Conservation (phyloP, 2,797 vertebrate genomes). For the Intellagama lesueurii region DNA sequence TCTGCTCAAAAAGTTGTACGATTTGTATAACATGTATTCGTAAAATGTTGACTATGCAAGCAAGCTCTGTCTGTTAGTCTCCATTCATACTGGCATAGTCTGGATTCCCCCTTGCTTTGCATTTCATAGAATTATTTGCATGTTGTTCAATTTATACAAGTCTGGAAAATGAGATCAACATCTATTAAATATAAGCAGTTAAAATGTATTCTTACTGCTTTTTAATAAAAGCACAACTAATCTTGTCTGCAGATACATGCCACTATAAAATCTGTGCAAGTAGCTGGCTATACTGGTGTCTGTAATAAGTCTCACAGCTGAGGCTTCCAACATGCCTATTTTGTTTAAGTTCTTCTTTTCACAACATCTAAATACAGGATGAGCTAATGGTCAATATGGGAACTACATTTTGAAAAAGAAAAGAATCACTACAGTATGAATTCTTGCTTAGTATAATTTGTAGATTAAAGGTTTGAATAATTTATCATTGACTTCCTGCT, state of each 20-base stretch:
- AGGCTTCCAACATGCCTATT: background rate
- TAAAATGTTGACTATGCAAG: background rate
- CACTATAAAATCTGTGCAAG: background rate
- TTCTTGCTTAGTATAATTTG: background rate
- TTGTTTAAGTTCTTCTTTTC: background rate
- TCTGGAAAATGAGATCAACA: background rate
- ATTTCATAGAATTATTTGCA: no score
- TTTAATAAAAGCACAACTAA: background rate
- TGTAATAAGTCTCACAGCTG: background rate
- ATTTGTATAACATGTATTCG: background rate
- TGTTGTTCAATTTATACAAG: background rate
- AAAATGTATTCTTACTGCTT: background rate
- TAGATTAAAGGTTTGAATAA: background rate
- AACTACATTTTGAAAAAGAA: background rate
- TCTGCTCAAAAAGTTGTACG: no score
- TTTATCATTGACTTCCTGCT: no score
- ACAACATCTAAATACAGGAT: background rate
- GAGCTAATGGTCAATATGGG: background rate
- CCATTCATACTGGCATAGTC: background rate
- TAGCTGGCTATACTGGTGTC: background rate
- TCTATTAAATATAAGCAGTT: background rate
- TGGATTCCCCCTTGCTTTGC: background rate
- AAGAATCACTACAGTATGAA: background rate
- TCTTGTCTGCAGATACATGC: background rate
- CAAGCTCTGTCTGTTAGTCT: background rate